A percentile compares a stretch with the other conserved stretches of the same genome.
Conservation (phyloP, 2,888 invertebrate species). For the Drosophila buzzatii region DNA sequence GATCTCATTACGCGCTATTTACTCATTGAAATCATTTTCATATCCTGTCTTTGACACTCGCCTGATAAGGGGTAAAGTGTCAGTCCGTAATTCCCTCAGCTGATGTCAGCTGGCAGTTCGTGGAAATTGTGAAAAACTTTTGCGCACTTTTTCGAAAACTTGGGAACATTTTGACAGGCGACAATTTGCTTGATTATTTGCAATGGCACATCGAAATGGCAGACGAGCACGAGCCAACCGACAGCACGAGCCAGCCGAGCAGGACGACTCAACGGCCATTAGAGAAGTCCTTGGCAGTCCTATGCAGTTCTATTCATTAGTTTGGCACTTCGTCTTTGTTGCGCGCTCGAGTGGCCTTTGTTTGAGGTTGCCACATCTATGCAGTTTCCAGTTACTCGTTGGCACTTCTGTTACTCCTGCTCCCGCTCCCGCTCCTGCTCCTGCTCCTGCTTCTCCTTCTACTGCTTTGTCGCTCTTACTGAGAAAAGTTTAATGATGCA, state of each 20-base stretch:
- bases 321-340: constrained; percentile 59
- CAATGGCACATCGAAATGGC: constrained; percentile 38
- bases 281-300: constrained; percentile 25
- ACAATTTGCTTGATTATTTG: constrained; percentile 76
- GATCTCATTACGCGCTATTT: constrained; percentile 39
- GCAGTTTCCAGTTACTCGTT: constrained; percentile 23
- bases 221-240: not conserved
- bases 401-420: not conserved
- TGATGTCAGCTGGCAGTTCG: constrained; percentile 32
- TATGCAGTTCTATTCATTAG: constrained; percentile 66
- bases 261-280: constrained; percentile 45
- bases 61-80: constrained; percentile 18
- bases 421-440: not conserved
- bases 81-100: constrained; percentile 5
- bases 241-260: not conserved
- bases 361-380: constrained; percentile 59
- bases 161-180: constrained; percentile 73
- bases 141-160: constrained; percentile 60
- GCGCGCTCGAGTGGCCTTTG: constrained; percentile 55
- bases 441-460: not conserved
- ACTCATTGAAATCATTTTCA: constrained; percentile 41
- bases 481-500: constrained; percentile 82
- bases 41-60: constrained; percentile 36
- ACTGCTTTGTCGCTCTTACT: constrained; percentile 18
- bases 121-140: constrained; percentile 25